Conservation (phyloP, 2,113 vertebrate species). For the Todiramphus saurophagus region DNA sequence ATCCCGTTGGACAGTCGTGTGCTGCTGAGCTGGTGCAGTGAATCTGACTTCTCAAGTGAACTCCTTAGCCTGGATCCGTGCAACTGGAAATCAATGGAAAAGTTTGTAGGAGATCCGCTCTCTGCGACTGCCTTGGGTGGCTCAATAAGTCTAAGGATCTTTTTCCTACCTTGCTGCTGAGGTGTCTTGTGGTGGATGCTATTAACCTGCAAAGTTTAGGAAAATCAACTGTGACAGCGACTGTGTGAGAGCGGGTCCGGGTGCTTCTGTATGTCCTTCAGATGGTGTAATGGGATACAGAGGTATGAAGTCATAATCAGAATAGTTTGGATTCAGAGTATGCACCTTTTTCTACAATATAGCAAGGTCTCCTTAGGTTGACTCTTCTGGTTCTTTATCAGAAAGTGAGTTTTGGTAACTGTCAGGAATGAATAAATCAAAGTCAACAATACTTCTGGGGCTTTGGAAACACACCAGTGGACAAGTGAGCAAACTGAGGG, state of each 20-base stretch:
- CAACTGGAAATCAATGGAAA: background rate
- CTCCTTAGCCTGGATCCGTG: background rate
- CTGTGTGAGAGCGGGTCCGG: background rate
- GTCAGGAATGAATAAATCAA: background rate
- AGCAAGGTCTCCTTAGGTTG: background rate
- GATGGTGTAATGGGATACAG: background rate
- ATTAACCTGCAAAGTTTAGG: background rate
- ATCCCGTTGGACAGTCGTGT: background rate
- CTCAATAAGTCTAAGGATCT: background rate
- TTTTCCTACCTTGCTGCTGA: background rate
- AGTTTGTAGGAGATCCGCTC: background rate
- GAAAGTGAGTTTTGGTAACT: background rate
- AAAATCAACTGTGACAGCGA: background rate
- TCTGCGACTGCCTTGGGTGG: background rate
- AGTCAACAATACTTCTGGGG: background rate
- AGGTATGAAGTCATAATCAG: background rate
- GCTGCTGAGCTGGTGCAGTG: background rate
- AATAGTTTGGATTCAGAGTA: background rate
- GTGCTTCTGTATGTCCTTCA: background rate
- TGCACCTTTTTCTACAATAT: background rate
- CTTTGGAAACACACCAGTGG: background rate
- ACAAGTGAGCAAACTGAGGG: rapidly evolving
- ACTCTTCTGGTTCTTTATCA: background rate
- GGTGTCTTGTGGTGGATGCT: background rate
- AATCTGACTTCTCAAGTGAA: background rate